Base-by-base conservation (phyloP, 2,797 vertebrate species). In the Falco novaeseelandiae region DNA sequence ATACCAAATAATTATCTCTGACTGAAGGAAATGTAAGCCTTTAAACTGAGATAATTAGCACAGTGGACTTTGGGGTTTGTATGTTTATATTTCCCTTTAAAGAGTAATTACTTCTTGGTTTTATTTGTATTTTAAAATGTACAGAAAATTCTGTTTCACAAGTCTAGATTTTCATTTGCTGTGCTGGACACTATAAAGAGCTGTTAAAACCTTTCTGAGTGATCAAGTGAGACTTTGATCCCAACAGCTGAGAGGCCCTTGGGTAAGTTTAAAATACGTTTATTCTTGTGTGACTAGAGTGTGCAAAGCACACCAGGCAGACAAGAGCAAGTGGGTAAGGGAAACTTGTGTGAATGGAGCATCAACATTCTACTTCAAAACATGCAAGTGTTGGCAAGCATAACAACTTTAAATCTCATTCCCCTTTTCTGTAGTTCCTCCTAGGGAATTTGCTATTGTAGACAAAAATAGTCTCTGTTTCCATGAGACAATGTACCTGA, bases 381-480 rank as follows among this genome's bases (percentile, higher is more conserved):
- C 4, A 23, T 10, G 5, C 0, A 0, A 72, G 7, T 44, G 14
- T 9, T 86, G 23, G 32, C 42, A 80, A 91, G 23, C 3, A 8
- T 19, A 85, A 59, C 10, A 66, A 58, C 5, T 74, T 87, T 27
- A 61, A 89, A 74, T 44, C n/a, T 59, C 79, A 57, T 36, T 94
- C 26, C 4, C 21, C 12, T 7, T 57, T 71, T 70, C 26, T 46
- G 44, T 54, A 61, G 23, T 17, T 90, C 32, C 46, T 91, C 36
- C 34, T 72, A 44, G 20, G 19, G 62, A 54, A 26, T 85, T 55
- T 93, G 61, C 38, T 70, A 20, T 9, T 9, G 26, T 5, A 57
- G 32, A 44, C 10, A 87, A 85, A 85, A 61, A 16, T 30, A 42
- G 51, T 26, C 25, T 61, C 48, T 79, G 51, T 80, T 89, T 91